Base-by-base conservation (phyloP, 2,888 invertebrate species). In the Ctena decussata region DNA sequence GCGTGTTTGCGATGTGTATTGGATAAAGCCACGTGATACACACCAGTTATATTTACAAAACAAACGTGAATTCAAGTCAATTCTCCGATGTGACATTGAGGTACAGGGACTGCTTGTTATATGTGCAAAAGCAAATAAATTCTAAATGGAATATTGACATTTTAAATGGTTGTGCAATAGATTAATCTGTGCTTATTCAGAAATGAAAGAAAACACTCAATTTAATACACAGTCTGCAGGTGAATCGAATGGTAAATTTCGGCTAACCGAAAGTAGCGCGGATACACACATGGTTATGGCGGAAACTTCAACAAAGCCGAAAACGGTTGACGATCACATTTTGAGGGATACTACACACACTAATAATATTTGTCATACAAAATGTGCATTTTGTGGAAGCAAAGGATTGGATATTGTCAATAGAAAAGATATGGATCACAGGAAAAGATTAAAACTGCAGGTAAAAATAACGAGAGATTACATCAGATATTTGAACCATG, bases 401-500 rank as follows among this genome's bases (percentile, higher is more conserved):
- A 65, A 24, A 35, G 65, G 65, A 65, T 21, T 30, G 8, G 65
- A 65, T 11, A 30, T 12, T 21, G 3, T 65, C 11, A 27, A 65
- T 11, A 32, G 35, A 35, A 18, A 5, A 1, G 65, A 35, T 24
- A 65, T 65, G 65, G 65, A 65, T 18, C 3, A 30, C 8, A 65
- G 65, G 21, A 65, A 32, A 30, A 65, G 30, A 5, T 30, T 65
- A 8, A 65, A 65, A 65, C 35, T 35, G 18, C 32, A 35, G 65
- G 35, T 65, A 65, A 65, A 65, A 35, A 21, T 49, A 32, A 65
- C 65, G 24, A 82, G 80, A 39, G 65, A 37, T 53, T 73, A 84
- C 44, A 85, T 89, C 18, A 57, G 82, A 73, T 89, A 84, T 72
- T 74, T 84, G 11, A 80, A 78, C 41, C 73, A 81, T 41, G 82